Evolutionary conservation across 1,140 invertebrate species (phyloP), one percentile per base, ranked within the genome.

Genomic region (Lepidostoma basale): DNA sequence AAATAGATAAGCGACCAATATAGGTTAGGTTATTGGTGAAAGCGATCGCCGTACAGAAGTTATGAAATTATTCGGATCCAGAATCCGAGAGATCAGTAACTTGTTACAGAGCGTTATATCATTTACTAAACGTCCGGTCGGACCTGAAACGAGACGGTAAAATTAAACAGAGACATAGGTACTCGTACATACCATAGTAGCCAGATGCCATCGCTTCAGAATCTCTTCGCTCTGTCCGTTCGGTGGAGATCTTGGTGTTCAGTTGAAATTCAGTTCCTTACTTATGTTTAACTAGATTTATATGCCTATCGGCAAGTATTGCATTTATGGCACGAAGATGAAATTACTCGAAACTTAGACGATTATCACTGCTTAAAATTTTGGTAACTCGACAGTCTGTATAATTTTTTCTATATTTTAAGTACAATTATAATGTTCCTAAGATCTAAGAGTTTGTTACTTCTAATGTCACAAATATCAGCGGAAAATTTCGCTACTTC

Each of bases 391-490:
- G 16, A 60, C 56, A 60, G 56, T 60, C 56, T 40, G 36, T 9
- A n/a, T n/a, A n/a, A n/a, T n/a, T 39, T 56, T 56, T 16, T 30
- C 36, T 56, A 56, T 56, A 56, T 33, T 30, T 56, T 56, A 56
- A 56, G 52, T 56, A 56, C 28, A n/a, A 36, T 1, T 28, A 39
- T n/a, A n/a, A n/a, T n/a, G n/a, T n/a, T 56, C 26, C 8, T 12
- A 49, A 12, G 25, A 22, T 49, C 45, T 49, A n/a, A 49, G 20
- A 56, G 25, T 54, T 30, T 56, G 33, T 36, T 56, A 33, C 28
- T 25, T 28, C 56, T 25, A 60, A 40, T 60, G 56, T 60, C 56
- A 42, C 33, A 60, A 60, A 60, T 60, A 60, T 60, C 56, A 60
- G 36, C 25, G 26, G 36, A 60, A 42, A 60, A 40, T 56, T 56